Conservation (phyloP, 2,797 vertebrate species). For the Lacerta bilineata region DNA sequence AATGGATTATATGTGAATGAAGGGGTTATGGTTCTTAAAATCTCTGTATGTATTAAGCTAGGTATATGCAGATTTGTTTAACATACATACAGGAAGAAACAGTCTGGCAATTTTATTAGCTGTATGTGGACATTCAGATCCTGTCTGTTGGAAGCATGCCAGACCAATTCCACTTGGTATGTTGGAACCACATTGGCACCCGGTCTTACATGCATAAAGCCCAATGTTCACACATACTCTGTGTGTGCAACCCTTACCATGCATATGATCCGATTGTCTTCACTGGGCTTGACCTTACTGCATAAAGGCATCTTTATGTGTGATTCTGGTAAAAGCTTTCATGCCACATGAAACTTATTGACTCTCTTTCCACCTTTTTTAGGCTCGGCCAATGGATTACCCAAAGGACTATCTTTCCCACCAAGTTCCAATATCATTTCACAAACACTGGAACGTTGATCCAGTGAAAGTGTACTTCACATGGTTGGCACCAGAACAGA, state of each 20-base stretch:
- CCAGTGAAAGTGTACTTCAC: conserved; percentile 91
- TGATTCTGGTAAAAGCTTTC: neutral
- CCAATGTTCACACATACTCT: neutral
- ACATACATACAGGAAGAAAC: neutral
- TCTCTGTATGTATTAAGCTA: neutral
- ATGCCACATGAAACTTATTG: neutral
- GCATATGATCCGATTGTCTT: neutral
- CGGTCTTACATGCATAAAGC: neutral
- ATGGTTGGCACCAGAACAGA: conserved; percentile 85
- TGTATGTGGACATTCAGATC: conserved; percentile 1
- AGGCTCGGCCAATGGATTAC: conserved; percentile 96
- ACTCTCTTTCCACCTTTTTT: conserved; percentile 51
- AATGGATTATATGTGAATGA: neutral
- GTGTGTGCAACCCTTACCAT: neutral
- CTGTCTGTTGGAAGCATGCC: neutral
- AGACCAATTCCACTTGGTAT: neutral
- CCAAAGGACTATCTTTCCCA: conserved; percentile 91
- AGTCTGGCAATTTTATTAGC: neutral
- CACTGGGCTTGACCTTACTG: neutral
- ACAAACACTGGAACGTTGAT: conserved; percentile 98
- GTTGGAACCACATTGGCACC: neutral
- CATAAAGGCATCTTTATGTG: neutral
- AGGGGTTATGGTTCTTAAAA: conserved; percentile 7
- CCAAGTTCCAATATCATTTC: conserved; percentile 95
- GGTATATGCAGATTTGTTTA: neutral